A percentile compares a stretch with the other conserved stretches of the same genome.
These are phyloP conservation scores for Rhyacichthys aspro DNA, from an alignment of 2,797 vertebrate genomes.

Conservation along the genomic window DNA sequence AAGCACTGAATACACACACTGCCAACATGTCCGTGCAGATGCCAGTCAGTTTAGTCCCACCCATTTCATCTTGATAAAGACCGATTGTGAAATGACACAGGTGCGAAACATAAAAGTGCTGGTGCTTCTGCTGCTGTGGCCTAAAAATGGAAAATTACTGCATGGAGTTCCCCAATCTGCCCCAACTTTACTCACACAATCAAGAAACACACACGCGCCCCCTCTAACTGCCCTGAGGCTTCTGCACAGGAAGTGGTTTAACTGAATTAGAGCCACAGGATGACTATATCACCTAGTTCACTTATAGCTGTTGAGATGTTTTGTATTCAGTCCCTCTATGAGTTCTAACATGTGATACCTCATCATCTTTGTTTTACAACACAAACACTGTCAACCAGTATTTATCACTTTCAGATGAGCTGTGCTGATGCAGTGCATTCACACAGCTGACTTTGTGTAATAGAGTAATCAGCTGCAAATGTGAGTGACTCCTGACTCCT, in stretches of 20 bases:
- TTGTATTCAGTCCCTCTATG: too few relatives aligned
- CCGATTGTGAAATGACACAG: conserved; percentile 48
- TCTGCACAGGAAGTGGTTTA: conserved; percentile 73
- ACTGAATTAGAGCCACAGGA: conserved; percentile 45
- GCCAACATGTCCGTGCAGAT: conserved; percentile 20
- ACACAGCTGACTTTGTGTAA: conserved; percentile 25
- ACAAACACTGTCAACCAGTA: conserved; percentile 6
- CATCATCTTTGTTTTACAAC: conserved; percentile 21
- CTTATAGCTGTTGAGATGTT: conserved; percentile 35
- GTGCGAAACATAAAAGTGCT: conserved; percentile 35
- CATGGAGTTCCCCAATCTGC: conserved; percentile 58
- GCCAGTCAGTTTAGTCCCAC: conserved; percentile 6
- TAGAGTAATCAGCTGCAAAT: conserved; percentile 20
- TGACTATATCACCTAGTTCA: conserved; percentile 39
- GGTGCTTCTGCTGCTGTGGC: conserved; percentile 50
- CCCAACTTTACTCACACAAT: conserved; percentile 32
- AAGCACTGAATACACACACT: conserved; percentile 35
- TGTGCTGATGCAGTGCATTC: conserved; percentile 15
- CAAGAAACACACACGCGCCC: conserved; percentile 30
- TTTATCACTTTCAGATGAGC: conserved; percentile 15
- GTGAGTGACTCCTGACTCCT: conserved; percentile 18
- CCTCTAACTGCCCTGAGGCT: conserved; percentile 49
- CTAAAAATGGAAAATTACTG: conserved; percentile 78
- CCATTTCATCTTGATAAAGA: conserved; percentile 16
- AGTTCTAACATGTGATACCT: conserved; percentile 30